phyloP scores from a whole-genome alignment of 1,140 invertebrate genomes.

The Lordiphosa clarofinis region DNA sequence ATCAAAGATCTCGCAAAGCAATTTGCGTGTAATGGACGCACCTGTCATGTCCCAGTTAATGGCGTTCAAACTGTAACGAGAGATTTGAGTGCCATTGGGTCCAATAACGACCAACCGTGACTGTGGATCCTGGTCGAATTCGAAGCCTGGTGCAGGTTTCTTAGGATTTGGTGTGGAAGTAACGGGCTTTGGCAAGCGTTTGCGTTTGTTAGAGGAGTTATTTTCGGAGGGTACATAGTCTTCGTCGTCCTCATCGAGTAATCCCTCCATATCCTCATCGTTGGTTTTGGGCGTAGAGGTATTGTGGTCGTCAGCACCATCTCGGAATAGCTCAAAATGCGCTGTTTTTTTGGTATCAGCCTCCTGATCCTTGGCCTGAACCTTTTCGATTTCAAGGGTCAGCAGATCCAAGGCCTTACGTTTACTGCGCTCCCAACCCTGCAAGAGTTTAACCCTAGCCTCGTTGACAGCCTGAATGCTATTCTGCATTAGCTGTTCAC shows the following conservation, averaged over 20 bases:
- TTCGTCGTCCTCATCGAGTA: constrained; percentile 37
- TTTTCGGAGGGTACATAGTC: constrained; percentile 42
- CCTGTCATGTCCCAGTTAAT: constrained; percentile 74
- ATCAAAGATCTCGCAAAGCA: constrained; percentile 74
- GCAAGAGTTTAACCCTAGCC: constrained; percentile 31
- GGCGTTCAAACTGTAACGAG: constrained; percentile 29
- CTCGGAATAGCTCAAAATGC: constrained; percentile 31
- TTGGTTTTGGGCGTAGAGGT: constrained; percentile 55
- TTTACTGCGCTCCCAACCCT: constrained; percentile 53
- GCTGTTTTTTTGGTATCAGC: constrained; percentile 1
- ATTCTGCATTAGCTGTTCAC: constrained; percentile 23
- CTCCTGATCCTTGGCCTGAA: constrained; percentile 42
- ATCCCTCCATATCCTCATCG: constrained; percentile 23
- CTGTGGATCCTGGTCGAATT: constrained; percentile 37
- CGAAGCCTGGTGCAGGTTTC: constrained; percentile 24
- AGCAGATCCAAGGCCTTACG: constrained; percentile 50
- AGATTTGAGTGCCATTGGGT: constrained; percentile 64
- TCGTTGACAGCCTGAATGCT: constrained; percentile 45
- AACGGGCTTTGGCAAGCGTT: constrained; percentile 25
- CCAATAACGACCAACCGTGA: constrained; percentile 64
- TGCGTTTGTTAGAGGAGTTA: constrained; percentile 29
- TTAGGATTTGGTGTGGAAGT: constrained; percentile 41
- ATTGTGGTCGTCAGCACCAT: constrained; percentile 44
- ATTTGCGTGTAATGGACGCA: constrained; percentile 74
- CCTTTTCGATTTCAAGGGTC: constrained; percentile 52